phyloP scores from a whole-genome alignment of 2,888 invertebrate genomes.

The Minunthozetes semirufus region DNA sequence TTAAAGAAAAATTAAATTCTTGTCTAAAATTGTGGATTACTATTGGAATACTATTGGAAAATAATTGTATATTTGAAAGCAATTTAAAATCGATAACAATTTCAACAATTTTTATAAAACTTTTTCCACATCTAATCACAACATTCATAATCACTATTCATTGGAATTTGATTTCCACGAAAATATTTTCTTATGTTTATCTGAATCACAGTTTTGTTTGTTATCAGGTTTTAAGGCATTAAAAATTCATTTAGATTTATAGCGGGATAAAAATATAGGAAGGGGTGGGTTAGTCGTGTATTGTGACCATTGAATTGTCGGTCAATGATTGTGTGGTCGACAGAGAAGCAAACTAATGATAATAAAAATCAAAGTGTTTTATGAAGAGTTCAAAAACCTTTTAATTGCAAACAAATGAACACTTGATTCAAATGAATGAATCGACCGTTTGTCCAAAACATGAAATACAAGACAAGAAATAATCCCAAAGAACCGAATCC shows the following conservation, averaged over 20 bases:
- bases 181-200: too few relatives aligned
- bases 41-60: not conserved
- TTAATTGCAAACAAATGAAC: not conserved
- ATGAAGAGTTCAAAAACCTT: not conserved
- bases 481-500: not conserved
- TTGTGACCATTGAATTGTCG: too few relatives aligned
- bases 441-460: not conserved
- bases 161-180: too few relatives aligned
- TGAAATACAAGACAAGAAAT: not conserved
- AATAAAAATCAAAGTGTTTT: not conserved
- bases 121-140: too few relatives aligned
- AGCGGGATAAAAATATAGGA: not conserved
- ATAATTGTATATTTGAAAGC: not conserved
- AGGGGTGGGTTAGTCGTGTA: not conserved
- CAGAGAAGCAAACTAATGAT: not conserved
- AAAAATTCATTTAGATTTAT: too few relatives aligned
- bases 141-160: too few relatives aligned
- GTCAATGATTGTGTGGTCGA: too few relatives aligned
- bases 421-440: not conserved
- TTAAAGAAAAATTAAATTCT: not conserved
- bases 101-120: not conserved
- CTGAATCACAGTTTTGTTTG: not conserved
- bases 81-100: slow-evolving; percentile 2
- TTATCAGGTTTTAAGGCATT: not conserved
- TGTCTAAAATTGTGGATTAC: not conserved